These are phyloP conservation scores for Oreochromis niloticus DNA, from an alignment of 2,113 vertebrate genomes.

Conservation along the genomic window DNA sequence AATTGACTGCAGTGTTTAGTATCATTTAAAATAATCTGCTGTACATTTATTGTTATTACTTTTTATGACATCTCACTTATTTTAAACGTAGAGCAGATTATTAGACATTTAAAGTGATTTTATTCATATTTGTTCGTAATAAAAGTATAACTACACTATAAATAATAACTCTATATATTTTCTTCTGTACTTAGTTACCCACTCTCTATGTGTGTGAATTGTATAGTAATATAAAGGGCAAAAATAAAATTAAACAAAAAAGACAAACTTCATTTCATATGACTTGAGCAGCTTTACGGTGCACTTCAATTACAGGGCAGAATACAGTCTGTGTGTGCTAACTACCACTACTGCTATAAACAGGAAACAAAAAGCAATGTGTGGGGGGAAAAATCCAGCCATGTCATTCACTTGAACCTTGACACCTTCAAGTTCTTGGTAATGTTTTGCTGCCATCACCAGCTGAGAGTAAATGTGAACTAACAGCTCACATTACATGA, in stretches of 20 bases:
- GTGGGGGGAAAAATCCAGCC: fast-evolving
- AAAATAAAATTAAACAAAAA: neutral
- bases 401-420: neutral
- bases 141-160: neutral
- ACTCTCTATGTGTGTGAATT: neutral
- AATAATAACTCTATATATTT: neutral
- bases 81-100: neutral
- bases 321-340: neutral
- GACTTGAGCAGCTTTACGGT: neutral
- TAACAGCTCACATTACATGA: neutral
- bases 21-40: neutral
- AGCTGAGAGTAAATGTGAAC: neutral
- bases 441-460: neutral
- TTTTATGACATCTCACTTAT: neutral
- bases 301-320: neutral
- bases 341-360: neutral
- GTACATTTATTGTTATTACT: neutral
- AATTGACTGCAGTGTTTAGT: neutral
- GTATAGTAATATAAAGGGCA: neutral
- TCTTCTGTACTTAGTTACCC: neutral
- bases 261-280: neutral
- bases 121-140: fast-evolving
- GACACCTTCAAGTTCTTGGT: neutral
- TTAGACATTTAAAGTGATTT: neutral
- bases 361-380: neutral